A percentile compares a stretch with the other conserved stretches of the same genome.
Evolutionary conservation across 53 echinoderm and acorn worm genomes (phyloP).

Genomic region (Luidia sarsii): DNA sequence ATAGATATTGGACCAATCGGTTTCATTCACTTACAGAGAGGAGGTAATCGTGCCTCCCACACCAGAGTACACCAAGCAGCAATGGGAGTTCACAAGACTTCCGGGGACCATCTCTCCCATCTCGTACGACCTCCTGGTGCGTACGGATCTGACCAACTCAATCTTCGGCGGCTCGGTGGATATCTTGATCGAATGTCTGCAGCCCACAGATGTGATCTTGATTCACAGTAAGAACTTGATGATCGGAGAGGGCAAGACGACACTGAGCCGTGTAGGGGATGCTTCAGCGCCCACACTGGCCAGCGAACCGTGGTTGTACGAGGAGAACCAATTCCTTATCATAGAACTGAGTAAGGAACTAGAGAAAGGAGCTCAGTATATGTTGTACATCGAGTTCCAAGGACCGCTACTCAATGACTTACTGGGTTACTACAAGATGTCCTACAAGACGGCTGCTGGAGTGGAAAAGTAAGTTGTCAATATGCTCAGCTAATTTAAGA

Average conservation of each 20-base stretch:
- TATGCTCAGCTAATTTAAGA: too few relatives aligned
- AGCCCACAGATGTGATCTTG: slow-evolving; percentile 54
- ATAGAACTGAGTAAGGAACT: slow-evolving; percentile 9
- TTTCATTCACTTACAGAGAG: neutral
- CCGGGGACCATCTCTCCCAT: slow-evolving; percentile 53
- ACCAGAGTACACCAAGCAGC: neutral
- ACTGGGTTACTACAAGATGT: slow-evolving; percentile 59
- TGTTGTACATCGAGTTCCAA: slow-evolving; percentile 28
- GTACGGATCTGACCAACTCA: slow-evolving; percentile 59
- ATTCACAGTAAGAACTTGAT: slow-evolving; percentile 65
- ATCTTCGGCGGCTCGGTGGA: slow-evolving; percentile 60
- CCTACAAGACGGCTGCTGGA: slow-evolving; percentile 37
- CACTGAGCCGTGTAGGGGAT: slow-evolving; percentile 6
- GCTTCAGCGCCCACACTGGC: slow-evolving; percentile 21
- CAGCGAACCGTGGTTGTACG: slow-evolving; percentile 46
- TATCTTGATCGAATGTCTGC: slow-evolving; percentile 48
- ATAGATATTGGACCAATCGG: neutral
- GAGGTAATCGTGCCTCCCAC: neutral
- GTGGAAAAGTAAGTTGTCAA: slow-evolving; percentile 61
- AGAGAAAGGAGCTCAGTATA: neutral
- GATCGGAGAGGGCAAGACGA: slow-evolving; percentile 41
- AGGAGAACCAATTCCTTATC: slow-evolving; percentile 47
- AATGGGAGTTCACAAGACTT: slow-evolving; percentile 67
- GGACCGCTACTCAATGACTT: slow-evolving; percentile 32
- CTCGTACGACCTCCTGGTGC: slow-evolving; percentile 64